Evolutionary conservation across 2,888 invertebrate species (phyloP).

Genomic region (Ferrisia virgata): DNA sequence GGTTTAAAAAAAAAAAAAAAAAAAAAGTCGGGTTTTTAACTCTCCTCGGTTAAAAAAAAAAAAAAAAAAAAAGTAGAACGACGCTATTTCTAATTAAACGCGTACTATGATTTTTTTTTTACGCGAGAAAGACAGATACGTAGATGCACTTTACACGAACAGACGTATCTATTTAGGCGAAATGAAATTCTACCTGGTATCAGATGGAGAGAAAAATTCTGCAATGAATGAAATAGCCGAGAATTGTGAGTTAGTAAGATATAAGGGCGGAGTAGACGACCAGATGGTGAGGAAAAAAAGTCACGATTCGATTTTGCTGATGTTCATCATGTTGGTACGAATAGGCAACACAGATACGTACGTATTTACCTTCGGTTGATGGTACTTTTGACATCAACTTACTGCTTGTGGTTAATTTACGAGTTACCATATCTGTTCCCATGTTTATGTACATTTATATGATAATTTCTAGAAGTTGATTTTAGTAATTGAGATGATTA

Average conservation of each 20-base stretch:
- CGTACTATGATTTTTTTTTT: not conserved
- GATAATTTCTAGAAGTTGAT: too few relatives aligned
- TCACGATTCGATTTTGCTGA: not conserved
- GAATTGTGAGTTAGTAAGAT: not conserved
- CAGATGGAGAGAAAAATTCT: not conserved
- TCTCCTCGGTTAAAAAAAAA: not conserved
- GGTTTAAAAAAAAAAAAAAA: too few relatives aligned
- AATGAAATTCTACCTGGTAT: not conserved
- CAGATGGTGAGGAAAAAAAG: not conserved
- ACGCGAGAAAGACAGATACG: not conserved
- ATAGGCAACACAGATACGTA: not conserved
- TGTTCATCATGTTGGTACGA: not conserved
- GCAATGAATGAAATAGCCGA: not conserved
- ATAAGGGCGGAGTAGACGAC: not conserved
- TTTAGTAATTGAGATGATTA: too few relatives aligned
- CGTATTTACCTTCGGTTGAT: not conserved
- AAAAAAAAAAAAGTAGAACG: not conserved
- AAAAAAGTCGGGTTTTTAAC: not conserved
- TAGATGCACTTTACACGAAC: too few relatives aligned
- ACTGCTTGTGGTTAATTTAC: too few relatives aligned
- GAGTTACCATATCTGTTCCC: too few relatives aligned
- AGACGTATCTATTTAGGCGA: not conserved
- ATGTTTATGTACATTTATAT: too few relatives aligned
- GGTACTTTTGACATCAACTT: too few relatives aligned
- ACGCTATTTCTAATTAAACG: not conserved